Conservation (phyloP, 2,797 vertebrate species). For the Amazonetta brasiliensis region DNA sequence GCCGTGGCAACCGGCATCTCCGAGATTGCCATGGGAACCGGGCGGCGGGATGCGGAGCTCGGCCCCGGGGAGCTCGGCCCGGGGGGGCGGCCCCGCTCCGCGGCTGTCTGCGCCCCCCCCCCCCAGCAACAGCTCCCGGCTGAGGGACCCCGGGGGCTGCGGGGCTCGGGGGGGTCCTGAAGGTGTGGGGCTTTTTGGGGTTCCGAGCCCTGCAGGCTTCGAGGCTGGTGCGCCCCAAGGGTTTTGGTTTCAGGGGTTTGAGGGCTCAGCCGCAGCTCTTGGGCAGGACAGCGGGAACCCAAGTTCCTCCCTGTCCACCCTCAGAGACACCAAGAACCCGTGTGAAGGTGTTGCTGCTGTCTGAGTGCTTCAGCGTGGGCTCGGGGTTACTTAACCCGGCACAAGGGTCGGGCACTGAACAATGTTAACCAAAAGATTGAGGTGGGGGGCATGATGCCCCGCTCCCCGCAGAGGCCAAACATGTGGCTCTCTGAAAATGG, state of each 20-base stretch:
- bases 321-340: neutral
- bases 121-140: too few species aligned
- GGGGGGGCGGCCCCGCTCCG: neutral
- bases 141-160: neutral
- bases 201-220: neutral
- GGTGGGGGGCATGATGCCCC: neutral
- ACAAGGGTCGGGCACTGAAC: neutral
- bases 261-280: neutral
- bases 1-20: conserved; percentile 93
- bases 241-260: neutral
- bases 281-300: conserved; percentile 18
- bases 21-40: conserved; percentile 95
- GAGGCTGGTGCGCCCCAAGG: neutral
- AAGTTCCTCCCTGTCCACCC: neutral
- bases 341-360: neutral
- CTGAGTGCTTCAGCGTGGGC: rapidly evolving
- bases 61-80: conserved; percentile 52
- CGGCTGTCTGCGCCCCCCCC: rapidly evolving
- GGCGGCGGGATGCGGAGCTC: conserved; percentile 76
- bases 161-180: neutral
- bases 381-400: neutral
- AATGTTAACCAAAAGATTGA: neutral
- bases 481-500: conserved; percentile 29
- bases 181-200: rapidly evolving
- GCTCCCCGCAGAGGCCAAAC: neutral